phyloP scores from a whole-genome alignment of 2,113 vertebrate species.

The Corythornis madagascariensis region DNA sequence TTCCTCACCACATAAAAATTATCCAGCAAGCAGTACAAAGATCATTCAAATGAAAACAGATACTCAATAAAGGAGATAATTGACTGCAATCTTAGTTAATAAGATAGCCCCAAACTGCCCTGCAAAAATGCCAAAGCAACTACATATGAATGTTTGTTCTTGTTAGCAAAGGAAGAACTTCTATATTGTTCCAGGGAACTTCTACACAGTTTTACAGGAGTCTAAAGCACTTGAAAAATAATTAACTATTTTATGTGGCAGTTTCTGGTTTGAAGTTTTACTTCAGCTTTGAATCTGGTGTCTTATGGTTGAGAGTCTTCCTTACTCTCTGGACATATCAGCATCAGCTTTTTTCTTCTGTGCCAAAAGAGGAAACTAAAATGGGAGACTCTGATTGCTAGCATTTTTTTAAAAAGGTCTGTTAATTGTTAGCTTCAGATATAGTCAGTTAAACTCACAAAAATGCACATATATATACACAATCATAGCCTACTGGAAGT shows the following conservation, averaged over 20 bases:
- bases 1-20: slow-evolving; percentile 52
- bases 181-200: not conserved
- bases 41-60: slow-evolving; percentile 68
- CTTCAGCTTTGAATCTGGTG: not conserved
- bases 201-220: not conserved
- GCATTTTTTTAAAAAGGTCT: not conserved
- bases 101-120: slow-evolving; percentile 33
- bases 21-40: slow-evolving; percentile 27
- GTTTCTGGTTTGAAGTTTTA: slow-evolving; percentile 11
- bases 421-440: not conserved
- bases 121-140: slow-evolving; percentile 27
- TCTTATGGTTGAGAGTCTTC: not conserved
- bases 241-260: slow-evolving; percentile 12
- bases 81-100: slow-evolving; percentile 67
- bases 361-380: not conserved
- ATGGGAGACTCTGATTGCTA: not conserved
- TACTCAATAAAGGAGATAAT: slow-evolving; percentile 58
- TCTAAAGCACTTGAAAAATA: slow-evolving; percentile 34
- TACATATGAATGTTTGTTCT: slow-evolving; percentile 44
- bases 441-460: not conserved
- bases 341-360: not conserved
- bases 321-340: not conserved
- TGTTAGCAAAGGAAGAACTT: slow-evolving; percentile 22
- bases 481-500: not conserved
- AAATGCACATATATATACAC: not conserved